phyloP scores from a whole-genome alignment of 2,113 vertebrate species.

The Thomomys bottae region DNA sequence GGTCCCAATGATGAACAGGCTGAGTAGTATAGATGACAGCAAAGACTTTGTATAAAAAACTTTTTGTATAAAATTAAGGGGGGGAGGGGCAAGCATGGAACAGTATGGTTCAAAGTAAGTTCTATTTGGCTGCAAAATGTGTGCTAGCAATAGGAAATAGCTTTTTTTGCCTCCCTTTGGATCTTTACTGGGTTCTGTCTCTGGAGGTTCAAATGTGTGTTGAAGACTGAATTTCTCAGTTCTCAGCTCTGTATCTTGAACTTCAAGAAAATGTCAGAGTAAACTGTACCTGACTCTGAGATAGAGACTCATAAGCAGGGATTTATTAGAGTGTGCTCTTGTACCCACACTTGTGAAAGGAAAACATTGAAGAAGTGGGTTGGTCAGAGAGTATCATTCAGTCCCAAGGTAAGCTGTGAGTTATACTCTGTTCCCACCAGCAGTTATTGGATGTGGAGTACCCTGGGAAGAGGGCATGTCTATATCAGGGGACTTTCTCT shows the following conservation, averaged over 20 bases:
- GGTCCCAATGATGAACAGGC: background rate
- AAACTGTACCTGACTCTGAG: background rate
- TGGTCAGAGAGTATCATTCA: background rate
- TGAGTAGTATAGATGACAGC: background rate
- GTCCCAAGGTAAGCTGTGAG: background rate
- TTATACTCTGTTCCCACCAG: background rate
- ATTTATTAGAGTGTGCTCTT: background rate
- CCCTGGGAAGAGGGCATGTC: background rate
- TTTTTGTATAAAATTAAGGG: slow-evolving; percentile 14
- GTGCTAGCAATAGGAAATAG: background rate
- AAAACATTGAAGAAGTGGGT: background rate
- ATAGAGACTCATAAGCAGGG: background rate
- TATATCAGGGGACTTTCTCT: background rate
- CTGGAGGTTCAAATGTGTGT: background rate
- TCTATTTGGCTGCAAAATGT: background rate
- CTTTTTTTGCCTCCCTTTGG: background rate
- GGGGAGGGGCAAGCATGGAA: background rate
- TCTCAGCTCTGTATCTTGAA: background rate
- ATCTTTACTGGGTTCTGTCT: background rate
- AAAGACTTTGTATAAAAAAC: background rate
- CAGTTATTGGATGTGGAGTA: background rate
- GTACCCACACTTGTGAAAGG: background rate
- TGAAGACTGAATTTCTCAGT: background rate
- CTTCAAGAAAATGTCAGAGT: background rate
- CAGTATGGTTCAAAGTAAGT: background rate